Evolutionary conservation across 2,888 invertebrate genomes (phyloP), one percentile per base, ranked within the genome.

Genomic region (Pardosa pseudoannulata): DNA sequence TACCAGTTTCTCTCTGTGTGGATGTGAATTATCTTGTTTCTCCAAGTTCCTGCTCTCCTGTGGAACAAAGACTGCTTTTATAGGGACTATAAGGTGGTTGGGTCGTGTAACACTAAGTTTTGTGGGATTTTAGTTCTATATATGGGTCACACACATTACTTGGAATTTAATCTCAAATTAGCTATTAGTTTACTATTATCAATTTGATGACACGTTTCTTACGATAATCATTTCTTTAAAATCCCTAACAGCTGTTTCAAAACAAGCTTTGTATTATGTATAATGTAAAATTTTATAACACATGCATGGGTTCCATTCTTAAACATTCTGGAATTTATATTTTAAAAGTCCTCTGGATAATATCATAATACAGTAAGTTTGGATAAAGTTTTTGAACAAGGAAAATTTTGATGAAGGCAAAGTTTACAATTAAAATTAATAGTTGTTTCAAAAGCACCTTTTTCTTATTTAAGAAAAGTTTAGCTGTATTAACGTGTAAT

Each of bases 61-160:
- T 62, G 71, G 71, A 79, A 16, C 62, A 7, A 71, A 70, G 64
- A 79, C 70, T 70, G 79, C 71, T 79, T 64, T 71, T 64, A 39
- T 62, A 71, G 79, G 39, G 39, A 71, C 64, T 56, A 56, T 67
- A 28, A 23, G 71, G 79, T 71, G 28, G 19, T 39, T 70, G 36
- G 36, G 68, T 46, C 36, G 29, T 39, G 39, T n/a, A 39, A 46
- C 41, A 23, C 5, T n/a, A 46, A 9, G 46, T 16, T n/a, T n/a
- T 16, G 16, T n/a, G 9, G 46, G 46, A 23, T 23, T 23, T 56
- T 56, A 56, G 56, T 56, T 23, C 2, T 56, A 56, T 56, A 19
- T 5, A 16, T 11, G 36, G 46, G 46, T 46, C 46, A 46, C 46
- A 46, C 46, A 46, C 46, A 46, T 46, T 46, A 46, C 46, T 46